These are phyloP conservation scores for Glyptemys insculpta DNA, from an alignment of 2,797 vertebrate genomes.

Conservation along the genomic window DNA sequence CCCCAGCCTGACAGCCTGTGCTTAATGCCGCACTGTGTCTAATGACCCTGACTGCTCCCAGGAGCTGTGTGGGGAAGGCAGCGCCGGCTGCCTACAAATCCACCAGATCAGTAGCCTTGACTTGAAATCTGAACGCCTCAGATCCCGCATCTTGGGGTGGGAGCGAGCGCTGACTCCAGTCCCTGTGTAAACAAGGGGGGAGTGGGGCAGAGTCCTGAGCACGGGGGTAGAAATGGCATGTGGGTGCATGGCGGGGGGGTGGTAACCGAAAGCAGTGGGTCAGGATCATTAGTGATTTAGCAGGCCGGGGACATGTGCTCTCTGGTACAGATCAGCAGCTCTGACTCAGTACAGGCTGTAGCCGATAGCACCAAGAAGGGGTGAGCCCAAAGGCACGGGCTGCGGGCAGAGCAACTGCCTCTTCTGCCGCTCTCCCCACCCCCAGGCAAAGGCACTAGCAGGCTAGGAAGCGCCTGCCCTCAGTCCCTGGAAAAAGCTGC, in stretches of 20 bases:
- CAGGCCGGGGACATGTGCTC: not conserved
- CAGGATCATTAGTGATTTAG: not conserved
- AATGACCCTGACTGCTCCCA: not conserved
- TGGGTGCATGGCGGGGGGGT: not conserved
- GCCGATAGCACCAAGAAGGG: not conserved
- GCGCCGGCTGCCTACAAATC: not conserved
- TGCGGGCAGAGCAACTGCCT: not conserved
- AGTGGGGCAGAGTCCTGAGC: not conserved
- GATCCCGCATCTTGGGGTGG: not conserved
- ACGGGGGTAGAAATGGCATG: not conserved
- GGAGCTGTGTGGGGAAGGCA: not conserved
- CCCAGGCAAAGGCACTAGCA: not conserved
- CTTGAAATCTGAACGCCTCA: not conserved
- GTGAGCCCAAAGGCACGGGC: not conserved
- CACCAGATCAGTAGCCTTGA: not conserved
- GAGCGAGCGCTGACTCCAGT: not conserved
- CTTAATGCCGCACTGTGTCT: not conserved
- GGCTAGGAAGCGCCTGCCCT: not conserved
- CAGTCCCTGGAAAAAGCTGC: not conserved
- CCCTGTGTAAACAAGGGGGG: not conserved
- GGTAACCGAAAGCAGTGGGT: not conserved
- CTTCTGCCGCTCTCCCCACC: no score
- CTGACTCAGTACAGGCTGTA: not conserved
- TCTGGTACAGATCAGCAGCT: no score
- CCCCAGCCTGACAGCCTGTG: not conserved